Base-by-base conservation (phyloP, 2,888 invertebrate species). In the Myopa testacea region DNA sequence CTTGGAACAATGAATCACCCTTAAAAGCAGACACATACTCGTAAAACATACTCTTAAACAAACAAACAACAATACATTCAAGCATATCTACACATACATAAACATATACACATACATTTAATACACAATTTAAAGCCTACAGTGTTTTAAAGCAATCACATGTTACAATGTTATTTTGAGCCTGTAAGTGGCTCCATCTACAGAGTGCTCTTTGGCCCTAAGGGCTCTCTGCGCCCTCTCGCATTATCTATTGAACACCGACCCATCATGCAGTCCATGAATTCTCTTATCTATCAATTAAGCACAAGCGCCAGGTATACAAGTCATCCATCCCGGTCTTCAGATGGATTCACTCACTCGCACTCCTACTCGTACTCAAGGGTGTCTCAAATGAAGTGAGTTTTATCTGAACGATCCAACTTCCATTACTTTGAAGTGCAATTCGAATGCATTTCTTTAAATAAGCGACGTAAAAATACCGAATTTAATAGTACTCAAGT, bases 211-310 rank as follows among this genome's bases (percentile, higher is more conserved):
- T 19, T 62, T 62, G 4, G 14, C 34, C 63, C 19, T 37, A 26
- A 34, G 34, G 37, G 45, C 45, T 45, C 45, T 45, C 45, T 45
- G 45, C 45, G 45, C 45, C 37, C 34, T 37, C 37, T 63, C 37
- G 37, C 14, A 37, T 63, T 63, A 37, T 63, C 1, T 16, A 63
- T 63, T 34, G 63, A 63, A 63, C 63, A 63, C 34, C 37, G 63
- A 26, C 34, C 34, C 63, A 26, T 63, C 63, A 63, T 63, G 19
- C 12, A 37, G 34, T 14, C 37, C 63, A 63, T 63, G 34, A 4
- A 26, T 60, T 63, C 16, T 26, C 26, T 34, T 63, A 37, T 63
- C 63, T 34, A 63, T 63, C 63, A 63, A 63, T 63, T 63, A 63
- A 37, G 63, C 37, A 12, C 14, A 26, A 63, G 63, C 37, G 63